Evolutionary conservation across 2,113 vertebrate genomes (phyloP), one percentile per base, ranked within the genome.

Genomic region (Bufo bufo): DNA sequence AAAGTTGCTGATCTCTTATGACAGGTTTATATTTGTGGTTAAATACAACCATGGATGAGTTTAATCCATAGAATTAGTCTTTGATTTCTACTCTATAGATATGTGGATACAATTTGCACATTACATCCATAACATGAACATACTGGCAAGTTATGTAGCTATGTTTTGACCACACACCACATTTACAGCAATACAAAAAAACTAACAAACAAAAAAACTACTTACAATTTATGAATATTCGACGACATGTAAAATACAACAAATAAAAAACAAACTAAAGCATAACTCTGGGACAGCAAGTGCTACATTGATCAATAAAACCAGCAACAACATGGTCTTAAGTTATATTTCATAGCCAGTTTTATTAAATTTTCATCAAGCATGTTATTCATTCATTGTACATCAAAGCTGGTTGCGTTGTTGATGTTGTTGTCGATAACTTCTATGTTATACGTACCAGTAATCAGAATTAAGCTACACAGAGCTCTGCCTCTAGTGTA

Each of bases 281-380:
- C 49, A 65, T 45, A 82, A 61, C 78, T 17, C 8, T 47, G 2
- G 13, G 59, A 83, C 45, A 33, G 8, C 20, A 69, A 69, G 52
- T 49, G 54, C 10, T 14, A 84, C 47, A 54, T 54, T 83, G 61
- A 20, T 16, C 82, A 84, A 69, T 69, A 71, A 71, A 33, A 71
- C 20, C 81, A 83, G 61, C 45, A 83, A 84, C 63, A 54, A 50
- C 82, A 52, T 9, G 1, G 4, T 71, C 65, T 49, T 65, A n/a
- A 23, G 33, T 50, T 52, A 84, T 50, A 83, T 50, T 43, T 83
- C 47, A 82, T 11, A n/a, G 13, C 47, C 20, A 66, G 20, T 47
- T 83, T 83, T 83, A 83, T 83, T 83, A 52, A 13, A 66, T 50
- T 33, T 54, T 54, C 45, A 77, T 54, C 0, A 80, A 80, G 33